These are phyloP conservation scores for Achlya flavicornis DNA, from an alignment of 2,888 invertebrate species.

Conservation along the genomic window DNA sequence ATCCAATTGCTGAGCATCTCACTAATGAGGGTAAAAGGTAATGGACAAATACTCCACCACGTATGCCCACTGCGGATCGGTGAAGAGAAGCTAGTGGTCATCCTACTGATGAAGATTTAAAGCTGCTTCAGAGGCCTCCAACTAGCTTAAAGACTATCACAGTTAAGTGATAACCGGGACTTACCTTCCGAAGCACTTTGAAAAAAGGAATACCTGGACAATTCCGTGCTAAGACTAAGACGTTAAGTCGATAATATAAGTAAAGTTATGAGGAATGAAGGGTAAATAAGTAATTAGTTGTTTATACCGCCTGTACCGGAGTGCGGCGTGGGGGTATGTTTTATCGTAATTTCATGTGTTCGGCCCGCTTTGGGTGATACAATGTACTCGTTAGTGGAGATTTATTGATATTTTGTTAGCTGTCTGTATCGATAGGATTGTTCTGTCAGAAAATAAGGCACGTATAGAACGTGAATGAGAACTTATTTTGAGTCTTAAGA, in stretches of 20 bases:
- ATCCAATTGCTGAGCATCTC: too few species aligned
- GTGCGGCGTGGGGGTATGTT: background rate
- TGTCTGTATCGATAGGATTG: background rate
- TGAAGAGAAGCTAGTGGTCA: too few species aligned
- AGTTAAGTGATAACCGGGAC: too few species aligned
- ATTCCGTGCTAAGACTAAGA: background rate
- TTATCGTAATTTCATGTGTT: slow-evolving; percentile 1
- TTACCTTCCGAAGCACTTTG: background rate
- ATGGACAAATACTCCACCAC: too few species aligned
- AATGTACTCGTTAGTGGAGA: background rate
- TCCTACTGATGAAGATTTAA: too few species aligned
- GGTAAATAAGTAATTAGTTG: background rate
- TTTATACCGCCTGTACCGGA: background rate
- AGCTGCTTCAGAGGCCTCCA: too few species aligned
- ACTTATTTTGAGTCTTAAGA: too few species aligned
- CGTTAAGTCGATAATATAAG: background rate
- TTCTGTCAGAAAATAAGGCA: background rate
- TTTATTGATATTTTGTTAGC: background rate
- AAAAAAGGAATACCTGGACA: background rate
- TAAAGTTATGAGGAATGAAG: background rate
- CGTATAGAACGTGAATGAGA: background rate
- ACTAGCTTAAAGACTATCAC: too few species aligned
- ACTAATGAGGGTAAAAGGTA: too few species aligned
- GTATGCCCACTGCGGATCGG: too few species aligned
- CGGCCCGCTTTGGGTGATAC: slow-evolving; percentile 4